These are phyloP conservation scores for Podargus strigoides DNA, from an alignment of 2,797 vertebrate species.

Conservation along the genomic window DNA sequence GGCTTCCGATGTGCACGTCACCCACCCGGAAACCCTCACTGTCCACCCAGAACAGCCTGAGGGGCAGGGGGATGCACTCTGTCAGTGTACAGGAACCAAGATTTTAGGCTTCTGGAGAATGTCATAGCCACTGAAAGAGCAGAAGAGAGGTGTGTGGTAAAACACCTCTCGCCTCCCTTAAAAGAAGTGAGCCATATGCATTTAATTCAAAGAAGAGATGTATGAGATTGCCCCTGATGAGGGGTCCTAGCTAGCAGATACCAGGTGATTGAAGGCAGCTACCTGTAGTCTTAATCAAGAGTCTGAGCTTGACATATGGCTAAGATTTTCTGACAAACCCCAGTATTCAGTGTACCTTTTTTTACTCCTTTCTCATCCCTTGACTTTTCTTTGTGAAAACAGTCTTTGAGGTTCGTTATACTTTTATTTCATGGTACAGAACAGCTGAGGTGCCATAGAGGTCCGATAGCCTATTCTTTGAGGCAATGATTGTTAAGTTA, in stretches of 20 bases:
- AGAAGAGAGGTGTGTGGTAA: neutral
- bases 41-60: rapidly evolving
- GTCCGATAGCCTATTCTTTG: neutral
- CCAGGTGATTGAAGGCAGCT: neutral
- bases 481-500: neutral
- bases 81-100: neutral
- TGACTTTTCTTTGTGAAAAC: constrained; percentile 29
- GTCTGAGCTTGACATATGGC: neutral
- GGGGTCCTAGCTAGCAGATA: neutral
- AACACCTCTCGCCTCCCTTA: neutral
- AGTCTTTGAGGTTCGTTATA: neutral
- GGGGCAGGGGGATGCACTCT: neutral
- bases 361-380: neutral
- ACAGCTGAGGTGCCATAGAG: neutral
- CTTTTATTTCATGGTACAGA: neutral
- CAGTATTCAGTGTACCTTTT: neutral
- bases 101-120: neutral
- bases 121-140: neutral
- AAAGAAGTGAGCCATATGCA: neutral
- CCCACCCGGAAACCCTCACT: rapidly evolving
- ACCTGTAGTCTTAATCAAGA: neutral
- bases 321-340: constrained; percentile 20
- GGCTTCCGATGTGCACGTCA: rapidly evolving
- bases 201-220: constrained; percentile 12
- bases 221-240: neutral